Percentiles rank a stretch among this genome's conserved stretches.
phyloP scores from a whole-genome alignment of 2,113 vertebrate genomes.

The Motacilla alba region DNA sequence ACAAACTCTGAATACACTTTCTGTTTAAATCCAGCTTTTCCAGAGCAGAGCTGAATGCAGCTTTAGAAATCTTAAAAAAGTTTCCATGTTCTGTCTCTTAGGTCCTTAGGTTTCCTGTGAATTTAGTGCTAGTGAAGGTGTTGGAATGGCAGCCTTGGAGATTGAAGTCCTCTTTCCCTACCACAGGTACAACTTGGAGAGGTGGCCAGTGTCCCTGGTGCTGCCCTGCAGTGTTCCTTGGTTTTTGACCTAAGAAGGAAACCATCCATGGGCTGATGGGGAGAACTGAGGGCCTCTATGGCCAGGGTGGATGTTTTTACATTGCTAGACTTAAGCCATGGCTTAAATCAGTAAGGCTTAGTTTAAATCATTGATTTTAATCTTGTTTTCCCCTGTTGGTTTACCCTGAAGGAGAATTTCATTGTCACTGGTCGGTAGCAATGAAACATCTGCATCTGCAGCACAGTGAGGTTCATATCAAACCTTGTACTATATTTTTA shows the following conservation, averaged over 20 bases:
- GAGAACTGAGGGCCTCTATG: not conserved
- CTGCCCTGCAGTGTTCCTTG: conserved; percentile 3
- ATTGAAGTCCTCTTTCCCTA: conserved; percentile 55
- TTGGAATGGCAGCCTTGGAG: conserved; percentile 59
- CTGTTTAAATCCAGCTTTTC: not conserved
- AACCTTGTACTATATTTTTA: not conserved
- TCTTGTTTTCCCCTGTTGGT: not conserved
- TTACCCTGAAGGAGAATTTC: not conserved
- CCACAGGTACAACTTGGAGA: conserved; percentile 28
- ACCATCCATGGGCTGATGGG: not conserved
- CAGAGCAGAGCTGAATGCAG: not conserved
- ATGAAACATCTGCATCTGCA: not conserved
- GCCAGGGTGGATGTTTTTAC: conserved; percentile 49
- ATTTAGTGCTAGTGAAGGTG: conserved; percentile 63
- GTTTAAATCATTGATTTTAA: not conserved
- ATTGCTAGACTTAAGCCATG: not conserved
- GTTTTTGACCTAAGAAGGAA: not conserved
- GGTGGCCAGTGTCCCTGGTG: not conserved
- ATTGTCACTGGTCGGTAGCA: not conserved
- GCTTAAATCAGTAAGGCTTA: not conserved
- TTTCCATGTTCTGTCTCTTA: conserved; percentile 50
- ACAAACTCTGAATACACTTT: not conserved
- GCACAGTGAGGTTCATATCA: not conserved
- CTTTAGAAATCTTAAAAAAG: conserved; percentile 36
- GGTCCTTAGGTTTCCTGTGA: conserved; percentile 59